Conservation (phyloP, 2,797 vertebrate genomes). For the Pangasius djambal region DNA sequence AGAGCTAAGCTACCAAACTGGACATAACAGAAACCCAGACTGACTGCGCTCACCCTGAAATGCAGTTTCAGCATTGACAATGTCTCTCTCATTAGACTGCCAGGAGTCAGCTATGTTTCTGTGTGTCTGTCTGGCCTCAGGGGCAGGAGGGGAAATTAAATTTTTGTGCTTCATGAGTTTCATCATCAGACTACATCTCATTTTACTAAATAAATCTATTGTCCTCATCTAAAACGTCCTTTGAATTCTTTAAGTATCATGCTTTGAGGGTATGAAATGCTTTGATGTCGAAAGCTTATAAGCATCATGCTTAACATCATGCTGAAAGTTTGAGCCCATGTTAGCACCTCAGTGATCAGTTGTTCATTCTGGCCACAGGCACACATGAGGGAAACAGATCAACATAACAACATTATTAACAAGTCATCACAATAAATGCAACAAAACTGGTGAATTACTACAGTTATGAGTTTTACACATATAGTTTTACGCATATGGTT, state of each 20-base stretch:
- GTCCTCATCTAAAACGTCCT: neutral
- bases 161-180: constrained; percentile 11
- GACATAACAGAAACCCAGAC: neutral
- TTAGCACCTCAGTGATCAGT: constrained; percentile 48
- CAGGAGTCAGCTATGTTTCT: constrained; percentile 30
- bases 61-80: constrained; percentile 33
- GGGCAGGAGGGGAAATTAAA: constrained; percentile 14
- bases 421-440: neutral
- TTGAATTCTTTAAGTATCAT: neutral
- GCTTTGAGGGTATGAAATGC: neutral
- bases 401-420: constrained; percentile 12
- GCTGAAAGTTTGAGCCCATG: constrained; percentile 18
- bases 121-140: constrained; percentile 8
- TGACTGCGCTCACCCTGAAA: constrained; percentile 14
- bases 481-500: neutral
- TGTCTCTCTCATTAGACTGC: constrained; percentile 13
- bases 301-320: constrained; percentile 9
- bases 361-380: constrained; percentile 49
- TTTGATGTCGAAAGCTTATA: neutral
- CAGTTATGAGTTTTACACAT: neutral
- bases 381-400: constrained; percentile 23
- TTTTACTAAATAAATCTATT: neutral
- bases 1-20: constrained; percentile 1
- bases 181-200: neutral
- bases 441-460: neutral